A percentile compares a stretch with the other conserved stretches of the same genome.
These are phyloP conservation scores for Nowickia ferox DNA, from an alignment of 2,888 invertebrate species.

Conservation along the genomic window DNA sequence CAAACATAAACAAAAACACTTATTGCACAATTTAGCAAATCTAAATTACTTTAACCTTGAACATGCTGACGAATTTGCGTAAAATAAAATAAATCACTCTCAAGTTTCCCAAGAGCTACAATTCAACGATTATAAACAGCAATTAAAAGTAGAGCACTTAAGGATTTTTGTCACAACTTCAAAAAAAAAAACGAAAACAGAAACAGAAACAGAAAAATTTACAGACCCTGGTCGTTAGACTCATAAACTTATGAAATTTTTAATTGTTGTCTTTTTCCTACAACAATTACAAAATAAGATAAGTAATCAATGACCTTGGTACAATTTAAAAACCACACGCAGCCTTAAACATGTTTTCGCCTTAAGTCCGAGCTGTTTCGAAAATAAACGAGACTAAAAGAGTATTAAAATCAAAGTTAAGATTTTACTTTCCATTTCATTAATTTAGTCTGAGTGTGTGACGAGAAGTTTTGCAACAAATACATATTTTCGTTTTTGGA, in stretches of 20 bases:
- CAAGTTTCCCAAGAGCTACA: constrained; percentile 20
- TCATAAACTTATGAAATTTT: constrained; percentile 61
- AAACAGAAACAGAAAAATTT: background rate
- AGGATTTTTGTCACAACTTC: constrained; percentile 24
- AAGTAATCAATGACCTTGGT: constrained; percentile 58
- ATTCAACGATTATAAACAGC: constrained; percentile 3
- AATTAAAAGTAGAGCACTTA: constrained; percentile 60
- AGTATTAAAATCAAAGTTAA: constrained; percentile 17
- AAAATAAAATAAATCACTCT: constrained; percentile 22
- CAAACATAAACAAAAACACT: background rate
- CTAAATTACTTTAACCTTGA: constrained; percentile 60
- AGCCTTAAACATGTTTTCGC: background rate
- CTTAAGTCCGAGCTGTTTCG: constrained; percentile 3
- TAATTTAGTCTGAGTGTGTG: constrained; percentile 35
- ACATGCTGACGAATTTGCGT: constrained; percentile 10
- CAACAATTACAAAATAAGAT: background rate
- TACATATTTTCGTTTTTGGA: constrained; percentile 9
- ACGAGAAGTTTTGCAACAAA: constrained; percentile 14
- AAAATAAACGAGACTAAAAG: constrained; percentile 20
- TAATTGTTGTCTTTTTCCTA: constrained; percentile 14
- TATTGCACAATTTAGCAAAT: constrained; percentile 7
- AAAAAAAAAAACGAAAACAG: too few species aligned
- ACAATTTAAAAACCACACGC: constrained; percentile 61
- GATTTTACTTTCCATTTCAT: constrained; percentile 6
- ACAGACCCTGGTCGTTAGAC: constrained; percentile 14